Evolutionary conservation across 1,140 invertebrate genomes (phyloP).

Genomic region (Lanistes nyassanus): DNA sequence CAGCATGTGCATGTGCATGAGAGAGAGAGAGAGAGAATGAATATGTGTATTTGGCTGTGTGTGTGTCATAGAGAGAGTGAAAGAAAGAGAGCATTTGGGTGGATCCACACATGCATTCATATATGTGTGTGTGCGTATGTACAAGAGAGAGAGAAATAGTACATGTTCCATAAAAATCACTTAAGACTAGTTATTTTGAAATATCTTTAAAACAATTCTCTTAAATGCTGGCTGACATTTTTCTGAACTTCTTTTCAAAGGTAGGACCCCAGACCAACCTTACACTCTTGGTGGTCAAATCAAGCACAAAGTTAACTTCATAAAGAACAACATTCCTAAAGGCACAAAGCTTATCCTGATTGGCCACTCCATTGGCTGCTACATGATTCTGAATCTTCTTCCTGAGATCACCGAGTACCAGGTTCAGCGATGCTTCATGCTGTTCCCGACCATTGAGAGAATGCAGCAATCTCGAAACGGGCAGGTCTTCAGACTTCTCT

Average conservation of each 20-base stretch:
- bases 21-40: no score
- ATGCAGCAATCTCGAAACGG: conserved; percentile 81
- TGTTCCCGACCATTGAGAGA: conserved; percentile 84
- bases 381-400: conserved; percentile 81
- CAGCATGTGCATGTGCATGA: no score
- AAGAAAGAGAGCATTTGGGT: no score
- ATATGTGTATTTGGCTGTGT: no score
- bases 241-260: not conserved
- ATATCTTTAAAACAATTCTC: no score
- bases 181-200: no score
- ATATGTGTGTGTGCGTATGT: no score
- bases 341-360: conserved; percentile 75
- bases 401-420: conserved; percentile 63
- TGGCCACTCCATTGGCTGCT: conserved; percentile 86
- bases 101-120: no score
- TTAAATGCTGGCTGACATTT: no score
- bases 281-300: conserved; percentile 81
- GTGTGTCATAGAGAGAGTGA: no score
- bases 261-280: conserved; percentile 43
- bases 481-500: conserved; percentile 64
- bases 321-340: conserved; percentile 77
- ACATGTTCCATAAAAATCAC: no score
- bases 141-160: no score
- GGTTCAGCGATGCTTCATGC: conserved; percentile 69
- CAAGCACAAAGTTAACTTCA: conserved; percentile 83